These are phyloP conservation scores for Paralichthys olivaceus DNA, from an alignment of 2,113 vertebrate genomes.

Conservation along the genomic window DNA sequence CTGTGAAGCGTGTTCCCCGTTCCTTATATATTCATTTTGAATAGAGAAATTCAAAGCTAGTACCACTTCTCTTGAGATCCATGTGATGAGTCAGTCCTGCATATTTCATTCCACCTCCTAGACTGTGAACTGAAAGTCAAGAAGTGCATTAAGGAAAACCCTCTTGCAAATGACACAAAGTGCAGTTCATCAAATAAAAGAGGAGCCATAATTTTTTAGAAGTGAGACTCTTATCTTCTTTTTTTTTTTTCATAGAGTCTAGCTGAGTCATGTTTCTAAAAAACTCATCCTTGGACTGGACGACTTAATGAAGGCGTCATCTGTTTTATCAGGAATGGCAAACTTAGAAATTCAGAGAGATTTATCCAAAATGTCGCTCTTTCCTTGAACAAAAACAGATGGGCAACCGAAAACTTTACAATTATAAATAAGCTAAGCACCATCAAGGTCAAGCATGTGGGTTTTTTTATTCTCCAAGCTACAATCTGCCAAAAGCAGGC, in stretches of 20 bases:
- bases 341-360: neutral
- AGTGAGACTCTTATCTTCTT: neutral
- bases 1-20: neutral
- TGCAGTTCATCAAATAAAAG: neutral
- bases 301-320: neutral
- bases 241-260: neutral
- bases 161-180: too few species aligned
- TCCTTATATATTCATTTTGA: neutral
- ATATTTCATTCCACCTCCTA: neutral
- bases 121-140: too few species aligned
- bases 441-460: constrained; percentile 20
- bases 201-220: neutral
- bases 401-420: neutral
- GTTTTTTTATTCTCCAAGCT: neutral
- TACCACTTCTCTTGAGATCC: neutral
- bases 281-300: neutral
- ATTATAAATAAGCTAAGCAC: constrained; percentile 8
- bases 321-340: neutral
- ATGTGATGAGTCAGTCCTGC: neutral
- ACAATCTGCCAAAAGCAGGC: constrained; percentile 23
- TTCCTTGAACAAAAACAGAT: neutral
- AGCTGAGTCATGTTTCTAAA: neutral
- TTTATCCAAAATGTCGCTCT: neutral
- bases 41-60: neutral
- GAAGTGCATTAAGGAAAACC: too few species aligned